These are phyloP conservation scores for Eurosta solidaginis DNA, from an alignment of 1,140 invertebrate species.

Conservation along the genomic window DNA sequence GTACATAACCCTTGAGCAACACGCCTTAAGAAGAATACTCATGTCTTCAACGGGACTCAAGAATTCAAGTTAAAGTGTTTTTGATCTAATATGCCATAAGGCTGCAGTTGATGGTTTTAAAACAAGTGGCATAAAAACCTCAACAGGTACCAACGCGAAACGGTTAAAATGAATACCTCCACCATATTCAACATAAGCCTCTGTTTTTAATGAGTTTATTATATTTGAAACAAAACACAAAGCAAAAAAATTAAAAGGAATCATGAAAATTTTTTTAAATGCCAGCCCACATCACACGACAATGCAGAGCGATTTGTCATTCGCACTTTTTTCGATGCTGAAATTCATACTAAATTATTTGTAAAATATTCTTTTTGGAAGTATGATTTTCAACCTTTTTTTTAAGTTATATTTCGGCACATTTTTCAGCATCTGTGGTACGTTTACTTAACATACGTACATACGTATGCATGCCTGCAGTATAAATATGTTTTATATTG, in stretches of 20 bases:
- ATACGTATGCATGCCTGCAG: neutral
- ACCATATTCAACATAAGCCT: neutral
- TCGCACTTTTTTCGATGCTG: neutral
- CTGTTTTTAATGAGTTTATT: conserved; percentile 20
- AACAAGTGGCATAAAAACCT: no score
- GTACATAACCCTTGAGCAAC: no score
- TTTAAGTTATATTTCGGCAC: neutral
- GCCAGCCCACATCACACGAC: neutral
- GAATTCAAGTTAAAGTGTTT: no score
- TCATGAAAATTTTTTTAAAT: neutral
- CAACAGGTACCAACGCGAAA: no score
- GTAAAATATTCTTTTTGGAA: neutral
- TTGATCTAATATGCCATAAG: no score
- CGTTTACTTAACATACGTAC: no score
- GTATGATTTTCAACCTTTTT: neutral
- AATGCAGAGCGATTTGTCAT: conserved; percentile 25
- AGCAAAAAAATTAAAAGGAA: neutral
- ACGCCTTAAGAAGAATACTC: no score
- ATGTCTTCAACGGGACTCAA: no score
- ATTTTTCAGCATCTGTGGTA: neutral
- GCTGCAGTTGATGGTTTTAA: no score
- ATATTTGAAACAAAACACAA: neutral
- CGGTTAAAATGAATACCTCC: neutral
- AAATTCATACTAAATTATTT: neutral
- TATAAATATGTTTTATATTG: neutral